Conservation (phyloP, 2,797 vertebrate genomes). For the Rhyacichthys aspro region DNA sequence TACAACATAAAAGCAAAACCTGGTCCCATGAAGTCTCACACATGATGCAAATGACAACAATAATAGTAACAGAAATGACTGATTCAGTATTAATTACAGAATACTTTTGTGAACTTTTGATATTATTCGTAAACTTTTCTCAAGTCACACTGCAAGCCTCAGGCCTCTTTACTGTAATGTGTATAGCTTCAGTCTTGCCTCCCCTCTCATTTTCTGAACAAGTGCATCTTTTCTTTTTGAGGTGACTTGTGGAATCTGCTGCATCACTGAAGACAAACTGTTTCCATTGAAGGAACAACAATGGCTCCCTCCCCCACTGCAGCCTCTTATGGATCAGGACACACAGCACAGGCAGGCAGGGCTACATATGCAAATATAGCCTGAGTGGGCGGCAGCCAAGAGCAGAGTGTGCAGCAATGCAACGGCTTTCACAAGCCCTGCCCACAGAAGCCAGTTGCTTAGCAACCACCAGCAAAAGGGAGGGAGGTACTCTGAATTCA, state of each 20-base stretch:
- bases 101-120: no score
- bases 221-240: constrained; percentile 26
- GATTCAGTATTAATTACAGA: not conserved
- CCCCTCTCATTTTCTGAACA: constrained; percentile 6
- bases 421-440: constrained; percentile 59
- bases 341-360: constrained; percentile 51
- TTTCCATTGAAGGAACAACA: constrained; percentile 46
- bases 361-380: constrained; percentile 74
- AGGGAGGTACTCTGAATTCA: constrained; percentile 70
- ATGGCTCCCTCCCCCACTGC: constrained; percentile 30
- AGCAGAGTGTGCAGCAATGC: constrained; percentile 71
- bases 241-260: constrained; percentile 54
- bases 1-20: no score
- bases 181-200: not conserved
- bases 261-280: constrained; percentile 60
- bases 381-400: constrained; percentile 68
- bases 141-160: not conserved
- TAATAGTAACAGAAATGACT: no score
- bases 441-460: constrained; percentile 75
- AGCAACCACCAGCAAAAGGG: constrained; percentile 57
- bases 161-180: not conserved
- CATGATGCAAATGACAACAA: not conserved
- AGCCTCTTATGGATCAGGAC: constrained; percentile 39
- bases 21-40: not conserved
- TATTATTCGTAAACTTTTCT: not conserved